Percentiles rank a stretch among this genome's conserved stretches.
phyloP scores from a whole-genome alignment of 2,888 invertebrate genomes.

The Acanthosoma haemorrhoidale region DNA sequence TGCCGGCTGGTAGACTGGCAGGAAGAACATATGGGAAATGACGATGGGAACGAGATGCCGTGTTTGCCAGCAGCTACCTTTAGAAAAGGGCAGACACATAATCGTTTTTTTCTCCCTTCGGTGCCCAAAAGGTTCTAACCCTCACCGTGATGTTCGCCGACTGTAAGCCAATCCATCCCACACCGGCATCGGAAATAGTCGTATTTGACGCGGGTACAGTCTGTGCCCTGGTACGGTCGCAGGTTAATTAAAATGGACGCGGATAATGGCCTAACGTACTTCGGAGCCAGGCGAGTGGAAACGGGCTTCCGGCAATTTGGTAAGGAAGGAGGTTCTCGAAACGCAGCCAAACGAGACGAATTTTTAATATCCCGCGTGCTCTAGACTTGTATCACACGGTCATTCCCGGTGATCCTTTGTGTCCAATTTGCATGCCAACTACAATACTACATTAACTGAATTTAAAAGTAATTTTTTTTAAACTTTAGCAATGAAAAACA shows the following conservation, averaged over 20 bases:
- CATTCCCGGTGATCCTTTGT: too few species aligned
- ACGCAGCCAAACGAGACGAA: not conserved
- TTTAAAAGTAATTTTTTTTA: too few species aligned
- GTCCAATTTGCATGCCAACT: too few species aligned
- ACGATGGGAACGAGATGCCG: too few species aligned
- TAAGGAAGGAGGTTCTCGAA: not conserved
- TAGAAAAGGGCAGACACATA: too few species aligned
- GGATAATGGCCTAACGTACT: slow-evolving; percentile 26
- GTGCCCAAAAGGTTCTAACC: not conserved
- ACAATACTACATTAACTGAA: too few species aligned
- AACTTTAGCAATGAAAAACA: too few species aligned
- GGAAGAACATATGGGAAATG: too few species aligned
- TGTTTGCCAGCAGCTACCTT: too few species aligned
- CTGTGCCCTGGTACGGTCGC: not conserved
- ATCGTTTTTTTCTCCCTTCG: not conserved
- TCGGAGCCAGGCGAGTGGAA: slow-evolving; percentile 16
- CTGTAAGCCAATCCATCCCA: slow-evolving; percentile 5
- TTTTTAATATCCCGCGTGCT: not conserved
- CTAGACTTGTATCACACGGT: not conserved
- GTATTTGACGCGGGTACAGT: slow-evolving; percentile 1
- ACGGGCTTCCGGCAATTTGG: slow-evolving; percentile 20
- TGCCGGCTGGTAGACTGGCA: not conserved
- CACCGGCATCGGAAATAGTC: not conserved
- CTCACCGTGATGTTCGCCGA: not conserved
- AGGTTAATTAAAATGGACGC: not conserved